phyloP scores from a whole-genome alignment of 1,140 invertebrate genomes.

The Bombyx mori region DNA sequence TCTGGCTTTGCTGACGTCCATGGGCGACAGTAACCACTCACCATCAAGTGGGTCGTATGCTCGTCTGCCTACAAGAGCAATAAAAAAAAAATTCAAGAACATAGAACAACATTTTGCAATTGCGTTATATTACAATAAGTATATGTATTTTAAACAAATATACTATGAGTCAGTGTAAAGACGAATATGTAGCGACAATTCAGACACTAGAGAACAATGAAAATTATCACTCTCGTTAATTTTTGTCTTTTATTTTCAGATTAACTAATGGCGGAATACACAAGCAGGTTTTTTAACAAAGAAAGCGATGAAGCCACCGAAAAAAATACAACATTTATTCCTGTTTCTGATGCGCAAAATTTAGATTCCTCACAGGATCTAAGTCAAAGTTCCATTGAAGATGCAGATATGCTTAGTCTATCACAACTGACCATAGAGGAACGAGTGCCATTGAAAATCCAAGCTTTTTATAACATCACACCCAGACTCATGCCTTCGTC shows the following conservation, averaged over 20 bases:
- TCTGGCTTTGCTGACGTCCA: too few relatives aligned
- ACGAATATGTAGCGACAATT: not conserved
- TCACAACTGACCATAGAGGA: constrained; percentile 53
- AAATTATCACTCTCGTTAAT: constrained; percentile 1
- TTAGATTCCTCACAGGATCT: constrained; percentile 32
- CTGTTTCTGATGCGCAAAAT: constrained; percentile 10
- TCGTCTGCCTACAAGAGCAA: too few relatives aligned
- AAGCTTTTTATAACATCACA: constrained; percentile 56
- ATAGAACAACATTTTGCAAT: not conserved
- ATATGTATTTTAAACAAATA: not conserved
- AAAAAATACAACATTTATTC: constrained; percentile 18
- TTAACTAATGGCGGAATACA: constrained; percentile 23
- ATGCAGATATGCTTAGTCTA: constrained; percentile 38
- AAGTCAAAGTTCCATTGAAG: constrained; percentile 35
- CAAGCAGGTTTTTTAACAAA: constrained; percentile 43
- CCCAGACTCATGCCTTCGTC: constrained; percentile 61
- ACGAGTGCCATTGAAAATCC: constrained; percentile 39
- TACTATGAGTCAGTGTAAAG: not conserved
- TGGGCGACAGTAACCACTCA: too few relatives aligned
- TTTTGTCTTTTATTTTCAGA: constrained; percentile 15
- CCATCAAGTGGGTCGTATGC: too few relatives aligned
- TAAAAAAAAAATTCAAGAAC: too few relatives aligned
- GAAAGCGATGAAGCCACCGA: constrained; percentile 8
- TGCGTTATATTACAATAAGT: not conserved
- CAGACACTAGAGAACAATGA: not conserved